Evolutionary conservation across 2,113 vertebrate species (phyloP).

Genomic region (Gavia stellata): DNA sequence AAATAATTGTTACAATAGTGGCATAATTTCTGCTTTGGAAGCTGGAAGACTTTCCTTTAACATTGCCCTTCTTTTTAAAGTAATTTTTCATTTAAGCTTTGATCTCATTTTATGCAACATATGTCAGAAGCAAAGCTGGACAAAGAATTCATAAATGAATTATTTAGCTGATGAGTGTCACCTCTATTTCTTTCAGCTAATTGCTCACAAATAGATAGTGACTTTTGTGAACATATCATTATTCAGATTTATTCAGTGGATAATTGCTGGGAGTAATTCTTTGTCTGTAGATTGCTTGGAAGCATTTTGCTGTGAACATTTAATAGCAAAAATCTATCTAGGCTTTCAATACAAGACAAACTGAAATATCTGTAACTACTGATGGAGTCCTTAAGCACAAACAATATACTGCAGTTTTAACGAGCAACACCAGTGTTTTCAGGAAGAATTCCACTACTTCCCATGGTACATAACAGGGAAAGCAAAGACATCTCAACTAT

Average conservation of each 20-base stretch:
- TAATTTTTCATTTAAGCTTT: constrained; percentile 12
- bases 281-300: constrained; percentile 22
- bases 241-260: constrained; percentile 56
- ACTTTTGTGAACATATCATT: constrained; percentile 37
- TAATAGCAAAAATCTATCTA: constrained; percentile 9
- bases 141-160: constrained; percentile 37
- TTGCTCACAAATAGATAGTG: constrained; percentile 48
- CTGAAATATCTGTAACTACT: neutral
- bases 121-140: neutral
- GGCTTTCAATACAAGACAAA: neutral
- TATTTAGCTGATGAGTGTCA: constrained; percentile 37
- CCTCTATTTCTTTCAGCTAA: constrained; percentile 46
- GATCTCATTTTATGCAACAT: neutral
- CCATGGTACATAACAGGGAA: neutral
- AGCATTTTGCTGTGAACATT: neutral
- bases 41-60: neutral
- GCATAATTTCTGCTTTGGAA: neutral
- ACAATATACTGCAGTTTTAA: neutral
- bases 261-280: constrained; percentile 55
- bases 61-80: neutral
- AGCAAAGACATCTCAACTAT: neutral
- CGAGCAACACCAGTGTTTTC: neutral
- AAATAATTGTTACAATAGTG: neutral
- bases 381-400: neutral
- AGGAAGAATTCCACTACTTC: neutral